Evolutionary conservation across 2,888 invertebrate genomes (phyloP).

Genomic region (Macroteleia sp.): DNA sequence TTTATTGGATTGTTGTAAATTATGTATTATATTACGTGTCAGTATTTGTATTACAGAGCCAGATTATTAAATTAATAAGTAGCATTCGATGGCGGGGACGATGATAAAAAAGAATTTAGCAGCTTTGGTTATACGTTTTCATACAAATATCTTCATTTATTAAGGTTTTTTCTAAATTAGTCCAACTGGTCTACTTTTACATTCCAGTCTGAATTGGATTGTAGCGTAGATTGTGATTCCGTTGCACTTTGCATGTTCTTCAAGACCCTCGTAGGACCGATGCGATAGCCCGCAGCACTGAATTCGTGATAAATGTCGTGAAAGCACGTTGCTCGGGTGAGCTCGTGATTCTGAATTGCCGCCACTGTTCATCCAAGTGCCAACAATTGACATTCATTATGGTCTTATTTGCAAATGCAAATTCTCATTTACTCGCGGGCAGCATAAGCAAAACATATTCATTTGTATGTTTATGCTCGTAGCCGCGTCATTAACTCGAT

Average conservation of each 20-base stretch:
- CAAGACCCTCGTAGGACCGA: conserved; percentile 16
- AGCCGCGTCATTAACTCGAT: conserved; percentile 37
- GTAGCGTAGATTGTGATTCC: conserved; percentile 20
- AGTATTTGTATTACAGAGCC: conserved; percentile 18
- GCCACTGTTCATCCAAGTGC: conserved; percentile 35
- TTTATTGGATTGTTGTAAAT: conserved; percentile 17
- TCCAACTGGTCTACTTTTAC: conserved; percentile 21
- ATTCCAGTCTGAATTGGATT: conserved; percentile 31
- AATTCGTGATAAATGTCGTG: conserved; percentile 67
- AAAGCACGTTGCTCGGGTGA: conserved; percentile 55
- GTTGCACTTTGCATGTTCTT: conserved; percentile 36
- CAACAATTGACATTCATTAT: conserved; percentile 56
- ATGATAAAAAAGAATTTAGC: background rate
- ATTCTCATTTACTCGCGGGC: conserved; percentile 42
- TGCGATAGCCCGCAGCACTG: conserved; percentile 49
- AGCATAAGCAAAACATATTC: conserved; percentile 37
- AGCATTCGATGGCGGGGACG: background rate
- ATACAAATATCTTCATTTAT: conserved; percentile 11
- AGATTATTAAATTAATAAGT: conserved; percentile 36
- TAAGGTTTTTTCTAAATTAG: conserved; percentile 19
- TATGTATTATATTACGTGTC: conserved; percentile 27
- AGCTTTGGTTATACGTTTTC: conserved; percentile 4
- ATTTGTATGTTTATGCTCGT: conserved; percentile 45
- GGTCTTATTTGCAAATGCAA: conserved; percentile 56
- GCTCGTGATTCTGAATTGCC: conserved; percentile 58